A percentile compares a stretch with the other conserved stretches of the same genome.
phyloP scores from a whole-genome alignment of 2,888 invertebrate species.

The Sepiola atlantica region DNA sequence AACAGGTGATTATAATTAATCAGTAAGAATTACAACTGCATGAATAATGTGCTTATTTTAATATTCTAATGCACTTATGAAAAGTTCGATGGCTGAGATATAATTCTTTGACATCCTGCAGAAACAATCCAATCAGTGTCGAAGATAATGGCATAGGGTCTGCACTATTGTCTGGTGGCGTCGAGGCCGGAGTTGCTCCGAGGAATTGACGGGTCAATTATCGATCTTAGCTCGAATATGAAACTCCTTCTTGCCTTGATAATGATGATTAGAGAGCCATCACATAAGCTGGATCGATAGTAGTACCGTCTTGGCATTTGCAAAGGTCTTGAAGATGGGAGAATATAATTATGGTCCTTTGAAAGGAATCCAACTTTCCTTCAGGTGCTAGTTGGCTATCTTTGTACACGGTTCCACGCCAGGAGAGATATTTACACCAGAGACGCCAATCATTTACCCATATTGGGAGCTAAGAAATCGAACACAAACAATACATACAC shows the following conservation, averaged over 20 bases:
- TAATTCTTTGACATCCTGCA: neutral
- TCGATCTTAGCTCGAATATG: neutral
- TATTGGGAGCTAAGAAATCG: neutral
- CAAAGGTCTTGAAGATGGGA: neutral
- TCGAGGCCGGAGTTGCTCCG: neutral
- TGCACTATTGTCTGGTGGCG: neutral
- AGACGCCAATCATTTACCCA: conserved; percentile 35
- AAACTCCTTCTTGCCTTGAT: neutral
- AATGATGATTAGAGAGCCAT: neutral
- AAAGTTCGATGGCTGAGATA: neutral
- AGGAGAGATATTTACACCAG: neutral
- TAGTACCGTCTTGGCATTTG: neutral
- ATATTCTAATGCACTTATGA: neutral
- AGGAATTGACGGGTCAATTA: neutral
- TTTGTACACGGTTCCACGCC: neutral
- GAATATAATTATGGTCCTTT: conserved; percentile 23
- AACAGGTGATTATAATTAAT: no score
- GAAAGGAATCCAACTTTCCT: conserved; percentile 32
- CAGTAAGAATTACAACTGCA: no score
- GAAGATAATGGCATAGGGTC: neutral
- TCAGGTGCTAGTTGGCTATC: conserved; percentile 1
- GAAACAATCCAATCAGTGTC: neutral
- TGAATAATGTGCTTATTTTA: neutral
- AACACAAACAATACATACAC: no score
- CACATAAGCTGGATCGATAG: neutral